Evolutionary conservation across 2,888 invertebrate genomes (phyloP), one percentile per base, ranked within the genome.

Genomic region (Monopis laevigella): DNA sequence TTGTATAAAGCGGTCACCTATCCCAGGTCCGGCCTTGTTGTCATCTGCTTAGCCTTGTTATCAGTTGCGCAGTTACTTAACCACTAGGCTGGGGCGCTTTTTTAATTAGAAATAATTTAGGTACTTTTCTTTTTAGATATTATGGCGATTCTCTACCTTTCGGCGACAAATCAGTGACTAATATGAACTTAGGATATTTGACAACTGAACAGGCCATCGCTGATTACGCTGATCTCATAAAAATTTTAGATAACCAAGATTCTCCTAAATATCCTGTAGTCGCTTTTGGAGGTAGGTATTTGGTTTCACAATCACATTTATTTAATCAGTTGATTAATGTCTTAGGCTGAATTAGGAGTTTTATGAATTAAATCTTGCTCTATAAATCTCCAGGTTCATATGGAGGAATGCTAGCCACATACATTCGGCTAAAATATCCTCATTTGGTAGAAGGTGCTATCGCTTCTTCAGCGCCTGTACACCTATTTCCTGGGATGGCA

Each of bases 351-450:
- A 7, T 10, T 10, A 7, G 24, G 10, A 10, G 6, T 24, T 24
- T 24, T 24, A 24, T 5, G 24, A 24, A 24, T 24, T 24, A 24
- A 10, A 10, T 24, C n/a, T n/a, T n/a, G n/a, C n/a, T n/a, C n/a
- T n/a, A n/a, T n/a, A 21, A 7, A 10, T 87, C 89, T 57, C 88
- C 88, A 29, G 89, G 95, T 0, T 93, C 93, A 0, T 96, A 96
- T 59, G 36, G 36, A 10, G 95, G 95, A 2, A 36, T 36, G 36
- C 68, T 96, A 38, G 83, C 95, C 2, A 88, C 94, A 4, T 96
- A 94, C 93, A 82, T 95, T 48, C 82, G 95, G 21, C 88, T 93
- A 67, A 96, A 95, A 65, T 96, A 94, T 69, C 94, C 95, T 0
- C 88, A 90, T 53, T 65, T 90, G 29, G 84, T 93, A 5, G 70